Percentiles rank a stretch among this genome's conserved stretches.
Conservation (phyloP, 2,888 invertebrate genomes). For the Myopa testacea region DNA sequence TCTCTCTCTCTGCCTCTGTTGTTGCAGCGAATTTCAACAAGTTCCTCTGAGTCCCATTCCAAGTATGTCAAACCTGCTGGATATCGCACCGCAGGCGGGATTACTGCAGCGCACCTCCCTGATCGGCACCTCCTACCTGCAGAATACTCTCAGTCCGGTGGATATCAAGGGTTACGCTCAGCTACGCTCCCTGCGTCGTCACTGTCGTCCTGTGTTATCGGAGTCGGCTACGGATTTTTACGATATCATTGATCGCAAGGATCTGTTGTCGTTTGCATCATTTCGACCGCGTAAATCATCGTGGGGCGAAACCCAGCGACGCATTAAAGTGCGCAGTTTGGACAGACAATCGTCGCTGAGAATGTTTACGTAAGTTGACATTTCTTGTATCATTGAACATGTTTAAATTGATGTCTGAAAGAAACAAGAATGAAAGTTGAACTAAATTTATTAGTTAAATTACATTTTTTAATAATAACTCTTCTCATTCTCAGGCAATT, state of each 20-base stretch:
- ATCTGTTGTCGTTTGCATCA: slow-evolving; percentile 50
- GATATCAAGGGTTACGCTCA: slow-evolving; percentile 83
- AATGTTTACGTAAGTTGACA: slow-evolving; percentile 59
- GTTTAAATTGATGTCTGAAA: background rate
- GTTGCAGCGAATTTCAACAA: slow-evolving; percentile 75
- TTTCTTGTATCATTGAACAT: background rate
- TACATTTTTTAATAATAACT: background rate
- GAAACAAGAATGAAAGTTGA: no score
- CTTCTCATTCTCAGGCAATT: slow-evolving; percentile 51
- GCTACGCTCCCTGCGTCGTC: slow-evolving; percentile 75
- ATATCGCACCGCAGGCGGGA: slow-evolving; percentile 63
- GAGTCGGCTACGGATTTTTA: slow-evolving; percentile 74
- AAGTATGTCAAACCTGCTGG: slow-evolving; percentile 80
- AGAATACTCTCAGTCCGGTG: slow-evolving; percentile 74
- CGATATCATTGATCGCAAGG: slow-evolving; percentile 67
- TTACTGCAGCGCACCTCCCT: slow-evolving; percentile 61
- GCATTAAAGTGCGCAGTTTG: slow-evolving; percentile 64
- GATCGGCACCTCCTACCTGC: slow-evolving; percentile 59
- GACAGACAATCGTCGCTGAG: slow-evolving; percentile 63
- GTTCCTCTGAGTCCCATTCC: slow-evolving; percentile 89
- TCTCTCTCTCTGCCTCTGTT: background rate
- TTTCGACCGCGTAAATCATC: slow-evolving; percentile 59
- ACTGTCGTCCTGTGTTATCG: slow-evolving; percentile 76
- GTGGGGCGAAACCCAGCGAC: slow-evolving; percentile 62
- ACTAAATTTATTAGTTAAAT: background rate